Evolutionary conservation across 2,113 vertebrate genomes (phyloP).

Genomic region (Tragelaphus strepsiceros): DNA sequence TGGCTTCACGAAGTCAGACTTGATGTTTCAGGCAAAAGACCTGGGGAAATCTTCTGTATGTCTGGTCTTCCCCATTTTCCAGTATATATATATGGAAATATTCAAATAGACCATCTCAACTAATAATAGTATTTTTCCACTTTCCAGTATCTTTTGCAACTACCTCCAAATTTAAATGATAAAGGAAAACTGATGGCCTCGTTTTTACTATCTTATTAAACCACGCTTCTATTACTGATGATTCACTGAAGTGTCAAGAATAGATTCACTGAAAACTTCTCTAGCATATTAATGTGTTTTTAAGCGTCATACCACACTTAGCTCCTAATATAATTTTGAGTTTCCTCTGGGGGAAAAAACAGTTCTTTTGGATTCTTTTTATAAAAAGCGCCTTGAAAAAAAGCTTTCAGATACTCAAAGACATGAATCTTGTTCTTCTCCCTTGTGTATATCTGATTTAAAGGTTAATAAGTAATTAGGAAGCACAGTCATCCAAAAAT

Average conservation of each 20-base stretch:
- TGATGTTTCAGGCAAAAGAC: background rate
- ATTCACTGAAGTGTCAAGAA: conserved; percentile 43
- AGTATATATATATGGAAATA: background rate
- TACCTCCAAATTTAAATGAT: conserved; percentile 37
- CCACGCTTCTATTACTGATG: conserved; percentile 50
- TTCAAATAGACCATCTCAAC: background rate
- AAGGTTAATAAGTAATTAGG: conserved; percentile 89
- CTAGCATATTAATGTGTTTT: background rate
- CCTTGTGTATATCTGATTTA: conserved; percentile 76
- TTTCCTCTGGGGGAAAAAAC: background rate
- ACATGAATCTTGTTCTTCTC: conserved; percentile 64
- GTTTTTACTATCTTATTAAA: conserved; percentile 28
- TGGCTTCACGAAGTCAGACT: background rate
- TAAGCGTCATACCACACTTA: background rate
- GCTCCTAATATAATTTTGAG: conserved; percentile 48
- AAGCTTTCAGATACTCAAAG: conserved; percentile 56
- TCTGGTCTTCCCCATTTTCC: background rate
- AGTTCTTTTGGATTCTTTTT: conserved; percentile 52
- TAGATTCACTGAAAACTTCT: conserved; percentile 7
- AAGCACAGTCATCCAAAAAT: conserved; percentile 77
- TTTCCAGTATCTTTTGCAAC: conserved; percentile 32
- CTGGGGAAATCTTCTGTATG: background rate
- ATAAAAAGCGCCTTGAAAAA: conserved; percentile 59
- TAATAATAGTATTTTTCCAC: background rate
- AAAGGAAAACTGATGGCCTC: conserved; percentile 21